A percentile compares a stretch with the other conserved stretches of the same genome.
phyloP scores from a whole-genome alignment of 1,140 invertebrate genomes.

The Tetragonula clypearis region DNA sequence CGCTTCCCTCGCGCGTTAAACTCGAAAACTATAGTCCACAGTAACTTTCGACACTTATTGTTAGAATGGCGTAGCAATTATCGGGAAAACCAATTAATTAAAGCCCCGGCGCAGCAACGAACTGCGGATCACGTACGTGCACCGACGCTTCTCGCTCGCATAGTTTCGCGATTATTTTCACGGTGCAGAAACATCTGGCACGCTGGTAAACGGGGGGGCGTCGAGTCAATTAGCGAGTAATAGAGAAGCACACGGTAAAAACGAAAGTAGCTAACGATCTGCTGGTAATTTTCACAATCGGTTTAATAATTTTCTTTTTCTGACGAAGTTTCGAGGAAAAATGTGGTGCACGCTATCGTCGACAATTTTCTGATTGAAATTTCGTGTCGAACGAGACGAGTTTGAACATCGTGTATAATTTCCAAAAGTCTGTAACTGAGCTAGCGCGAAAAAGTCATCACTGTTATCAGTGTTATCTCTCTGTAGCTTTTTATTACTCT shows the following conservation, averaged over 20 bases:
- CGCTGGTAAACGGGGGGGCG: background rate
- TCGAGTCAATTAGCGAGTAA: conserved; percentile 1
- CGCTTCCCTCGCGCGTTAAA: background rate
- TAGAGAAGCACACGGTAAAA: background rate
- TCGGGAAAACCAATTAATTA: conserved; percentile 3
- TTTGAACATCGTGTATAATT: too few relatives aligned
- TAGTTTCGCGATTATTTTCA: conserved; percentile 1
- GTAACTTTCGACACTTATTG: background rate
- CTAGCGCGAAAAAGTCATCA: too few relatives aligned
- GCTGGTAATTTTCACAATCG: too few relatives aligned
- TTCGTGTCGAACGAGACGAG: too few relatives aligned
- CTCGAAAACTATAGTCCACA: too few relatives aligned
- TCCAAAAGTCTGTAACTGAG: too few relatives aligned
- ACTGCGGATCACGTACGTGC: background rate
- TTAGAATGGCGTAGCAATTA: background rate
- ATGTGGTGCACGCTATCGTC: too few relatives aligned
- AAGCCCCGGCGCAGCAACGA: background rate
- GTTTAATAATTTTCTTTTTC: too few relatives aligned
- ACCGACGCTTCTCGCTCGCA: background rate
- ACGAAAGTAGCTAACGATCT: background rate
- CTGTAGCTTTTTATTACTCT: too few relatives aligned
- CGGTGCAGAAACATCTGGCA: background rate
- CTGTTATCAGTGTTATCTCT: too few relatives aligned
- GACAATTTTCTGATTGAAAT: too few relatives aligned
- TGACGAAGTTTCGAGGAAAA: too few relatives aligned